A percentile compares a stretch with the other conserved stretches of the same genome.
Evolutionary conservation across 2,888 invertebrate genomes (phyloP).

Genomic region (Dorcus parallelipipedus): DNA sequence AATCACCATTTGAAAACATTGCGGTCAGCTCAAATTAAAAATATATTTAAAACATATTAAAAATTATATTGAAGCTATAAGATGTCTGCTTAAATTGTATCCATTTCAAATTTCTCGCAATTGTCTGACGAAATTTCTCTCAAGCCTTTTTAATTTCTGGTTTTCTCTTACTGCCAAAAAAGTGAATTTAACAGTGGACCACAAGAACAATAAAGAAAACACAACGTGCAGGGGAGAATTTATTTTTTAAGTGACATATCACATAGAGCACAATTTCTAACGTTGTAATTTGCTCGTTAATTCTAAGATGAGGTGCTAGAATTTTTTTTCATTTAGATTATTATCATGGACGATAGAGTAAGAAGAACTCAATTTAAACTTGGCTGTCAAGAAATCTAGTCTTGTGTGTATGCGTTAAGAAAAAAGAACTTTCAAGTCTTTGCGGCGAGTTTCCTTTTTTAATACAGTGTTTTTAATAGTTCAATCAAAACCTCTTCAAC

Average conservation of each 20-base stretch:
- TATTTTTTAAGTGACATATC: slow-evolving; percentile 20
- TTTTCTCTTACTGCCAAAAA: slow-evolving; percentile 1
- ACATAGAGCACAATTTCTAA: slow-evolving; percentile 3
- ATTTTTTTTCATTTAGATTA: slow-evolving; percentile 2
- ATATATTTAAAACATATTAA: too few relatives aligned
- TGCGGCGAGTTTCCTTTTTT: background rate
- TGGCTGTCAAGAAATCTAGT: slow-evolving; percentile 49
- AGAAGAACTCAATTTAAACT: slow-evolving; percentile 24
- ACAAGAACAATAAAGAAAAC: background rate
- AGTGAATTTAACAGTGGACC: background rate
- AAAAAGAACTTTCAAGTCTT: background rate
- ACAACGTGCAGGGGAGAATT: slow-evolving; percentile 13
- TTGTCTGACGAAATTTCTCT: too few relatives aligned
- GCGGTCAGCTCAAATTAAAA: too few relatives aligned
- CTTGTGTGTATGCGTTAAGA: slow-evolving; percentile 36
- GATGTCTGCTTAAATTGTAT: too few relatives aligned
- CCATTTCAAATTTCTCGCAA: too few relatives aligned
- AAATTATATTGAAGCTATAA: too few relatives aligned
- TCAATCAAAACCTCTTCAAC: background rate
- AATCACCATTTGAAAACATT: too few relatives aligned
- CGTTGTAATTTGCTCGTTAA: background rate
- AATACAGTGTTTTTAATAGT: background rate
- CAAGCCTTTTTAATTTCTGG: too few relatives aligned
- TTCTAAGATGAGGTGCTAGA: background rate
- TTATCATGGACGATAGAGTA: background rate